Base-by-base conservation (phyloP, 2,113 vertebrate species). In the Corythornis cristatus region DNA sequence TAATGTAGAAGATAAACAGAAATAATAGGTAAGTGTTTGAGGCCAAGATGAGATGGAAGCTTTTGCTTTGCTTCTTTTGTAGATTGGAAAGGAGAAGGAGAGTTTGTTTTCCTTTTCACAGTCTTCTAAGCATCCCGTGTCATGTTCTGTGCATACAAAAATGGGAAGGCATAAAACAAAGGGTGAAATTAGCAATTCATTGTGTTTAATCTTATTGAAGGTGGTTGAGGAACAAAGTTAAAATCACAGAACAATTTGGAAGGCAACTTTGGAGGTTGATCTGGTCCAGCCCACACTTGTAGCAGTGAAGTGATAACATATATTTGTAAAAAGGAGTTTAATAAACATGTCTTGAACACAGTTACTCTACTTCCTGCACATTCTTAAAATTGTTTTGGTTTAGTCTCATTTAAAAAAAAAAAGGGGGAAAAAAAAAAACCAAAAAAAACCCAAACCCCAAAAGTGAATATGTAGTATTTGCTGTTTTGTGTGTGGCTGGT, bases 301-400 rank as follows among this genome's bases (percentile, higher is more conserved):
- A 58, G 60, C 73, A n/a, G 12, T 50, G 53, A 64, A 45, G 7
- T 43, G 42, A 8, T 54, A 64, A 66, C 5, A n/a, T 46, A 12
- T 31, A 17, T 29, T 70, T 58, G 68, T 64, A 29, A 60, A 21
- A 88, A 71, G 29, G 61, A 53, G 19, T 12, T 48, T 23, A 20
- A 11, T 10, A 40, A 31, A 1, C 0, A 0, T 11, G 7, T 46
- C 18, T 53, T 42, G 61, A 40, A 19, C 6, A 53, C 15, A 1
- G 1, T 78, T 71, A 23, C 19, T 26, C 48, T 87, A 56, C 5
- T 62, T 79, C 74, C 42, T 80, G 22, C 29, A 42, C 4, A 3
- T 29, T 14, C 25, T 60, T 66, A 40, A 31, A 76, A 68, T 58
- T 4, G 17, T 0, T 46, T 9, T 60, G 19, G 1, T 42, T 78